These are phyloP conservation scores for Octopus sinensis DNA, from an alignment of 1,140 invertebrate species.

Conservation along the genomic window DNA sequence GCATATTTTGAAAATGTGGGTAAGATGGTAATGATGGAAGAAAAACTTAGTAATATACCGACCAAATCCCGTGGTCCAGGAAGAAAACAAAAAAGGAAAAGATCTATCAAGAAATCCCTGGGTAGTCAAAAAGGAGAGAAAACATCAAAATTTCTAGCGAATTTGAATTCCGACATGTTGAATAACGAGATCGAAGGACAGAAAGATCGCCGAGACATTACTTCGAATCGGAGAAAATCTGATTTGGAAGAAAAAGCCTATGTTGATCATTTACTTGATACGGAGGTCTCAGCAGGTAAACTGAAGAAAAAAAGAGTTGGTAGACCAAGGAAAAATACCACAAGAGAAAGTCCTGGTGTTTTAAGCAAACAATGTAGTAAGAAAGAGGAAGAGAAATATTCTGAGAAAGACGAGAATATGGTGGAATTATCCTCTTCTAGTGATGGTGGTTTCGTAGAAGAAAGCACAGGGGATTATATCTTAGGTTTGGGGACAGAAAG, in stretches of 20 bases:
- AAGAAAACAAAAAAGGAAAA: background rate
- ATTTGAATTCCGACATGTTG: background rate
- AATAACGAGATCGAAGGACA: background rate
- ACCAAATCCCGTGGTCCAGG: background rate
- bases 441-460: slow-evolving; percentile 1
- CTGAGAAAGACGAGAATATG: background rate
- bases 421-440: background rate
- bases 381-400: background rate
- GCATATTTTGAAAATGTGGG: too few species aligned
- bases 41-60: background rate
- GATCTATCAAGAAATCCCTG: background rate
- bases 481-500: background rate
- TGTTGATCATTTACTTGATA: background rate
- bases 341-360: background rate
- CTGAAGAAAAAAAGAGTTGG: background rate
- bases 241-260: too few species aligned
- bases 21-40: background rate
- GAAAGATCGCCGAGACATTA: background rate
- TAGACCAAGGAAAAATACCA: too few species aligned
- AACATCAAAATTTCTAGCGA: background rate
- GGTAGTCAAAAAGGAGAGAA: background rate
- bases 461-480: background rate
- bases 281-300: background rate
- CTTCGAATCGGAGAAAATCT: background rate
- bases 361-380: background rate